Evolutionary conservation across 2,888 invertebrate genomes (phyloP), one percentile per base, ranked within the genome.

Genomic region (Stegana nigrithorax): DNA sequence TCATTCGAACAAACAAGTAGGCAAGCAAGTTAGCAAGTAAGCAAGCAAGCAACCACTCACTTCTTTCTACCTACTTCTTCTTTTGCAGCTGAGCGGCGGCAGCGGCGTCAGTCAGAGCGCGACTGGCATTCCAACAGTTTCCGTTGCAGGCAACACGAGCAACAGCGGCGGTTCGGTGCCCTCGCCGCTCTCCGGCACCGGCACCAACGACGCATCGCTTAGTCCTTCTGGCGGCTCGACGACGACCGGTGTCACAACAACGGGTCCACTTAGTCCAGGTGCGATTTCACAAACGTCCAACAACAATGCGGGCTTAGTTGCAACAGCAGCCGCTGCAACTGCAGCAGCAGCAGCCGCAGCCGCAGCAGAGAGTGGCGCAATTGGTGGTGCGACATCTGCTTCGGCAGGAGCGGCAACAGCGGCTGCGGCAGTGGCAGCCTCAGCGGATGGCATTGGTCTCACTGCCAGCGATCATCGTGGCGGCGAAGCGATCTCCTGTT

Each of bases 141-240:
- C 58, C 29, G 63, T 76, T 61, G 63, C 70, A 39, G 66, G 72
- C 55, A 71, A 73, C 42, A 75, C 70, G 66, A 76, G 77, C 57
- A 78, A 74, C 62, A 76, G 75, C 59, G 75, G 68, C 51, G 76
- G 75, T 62, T 62, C 75, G 29, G 91, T 92, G 82, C 92, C 92
- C 71, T 93, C 93, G 73, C 93, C 92, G 60, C 90, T 91, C 67
- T 90, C 93, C 65, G 92, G 92, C 81, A 90, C 93, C 65, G 92
- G 92, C 81, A 92, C 92, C 50, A 92, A 91, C 75, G 90, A 91
- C 68, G 84, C 89, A 67, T 92, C 93, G 66, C 88, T 91, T 71
- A 91, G 91, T 74, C 91, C 92, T 51, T 91, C 91, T 67, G 91
- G 90, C 62, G 84, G 81, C 17, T 82, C 88, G 68, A 74, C 82